Evolutionary conservation across 2,888 invertebrate species (phyloP).

Genomic region (Meghimatium bilineatum): DNA sequence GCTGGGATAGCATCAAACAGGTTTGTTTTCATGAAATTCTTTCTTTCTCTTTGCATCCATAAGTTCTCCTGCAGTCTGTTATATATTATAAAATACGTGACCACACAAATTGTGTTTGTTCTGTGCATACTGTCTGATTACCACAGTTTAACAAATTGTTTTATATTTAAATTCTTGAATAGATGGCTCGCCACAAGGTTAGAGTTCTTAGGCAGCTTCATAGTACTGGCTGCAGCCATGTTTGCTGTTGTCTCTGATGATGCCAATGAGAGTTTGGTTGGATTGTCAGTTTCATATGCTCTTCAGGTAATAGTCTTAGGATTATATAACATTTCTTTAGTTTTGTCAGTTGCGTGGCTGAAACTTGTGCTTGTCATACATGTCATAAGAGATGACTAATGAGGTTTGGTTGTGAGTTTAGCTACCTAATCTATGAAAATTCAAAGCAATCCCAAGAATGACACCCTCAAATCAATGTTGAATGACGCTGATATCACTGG

Average conservation of each 20-base stretch:
- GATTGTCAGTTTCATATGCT: constrained; percentile 71
- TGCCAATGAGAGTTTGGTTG: constrained; percentile 71
- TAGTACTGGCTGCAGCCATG: constrained; percentile 73
- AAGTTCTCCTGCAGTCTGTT: neutral
- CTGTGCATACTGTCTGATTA: too few relatives aligned
- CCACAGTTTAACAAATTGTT: too few relatives aligned
- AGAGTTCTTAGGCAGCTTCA: constrained; percentile 72
- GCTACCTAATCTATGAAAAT: too few relatives aligned
- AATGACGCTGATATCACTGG: too few relatives aligned
- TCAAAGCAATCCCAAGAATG: too few relatives aligned
- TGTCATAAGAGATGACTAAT: too few relatives aligned
- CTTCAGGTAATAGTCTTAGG: constrained; percentile 41
- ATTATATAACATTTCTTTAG: neutral
- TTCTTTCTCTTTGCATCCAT: neutral
- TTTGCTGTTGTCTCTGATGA: constrained; percentile 72
- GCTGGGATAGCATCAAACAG: constrained; percentile 74
- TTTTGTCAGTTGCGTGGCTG: neutral
- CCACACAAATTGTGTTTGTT: too few relatives aligned
- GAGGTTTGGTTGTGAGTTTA: too few relatives aligned
- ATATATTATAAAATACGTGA: neutral
- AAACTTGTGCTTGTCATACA: too few relatives aligned
- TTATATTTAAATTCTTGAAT: constrained; percentile 28
- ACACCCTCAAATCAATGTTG: too few relatives aligned
- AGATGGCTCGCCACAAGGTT: constrained; percentile 76
- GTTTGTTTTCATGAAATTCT: constrained; percentile 53